phyloP scores from a whole-genome alignment of 2,888 invertebrate genomes.

The Amiota communis region DNA sequence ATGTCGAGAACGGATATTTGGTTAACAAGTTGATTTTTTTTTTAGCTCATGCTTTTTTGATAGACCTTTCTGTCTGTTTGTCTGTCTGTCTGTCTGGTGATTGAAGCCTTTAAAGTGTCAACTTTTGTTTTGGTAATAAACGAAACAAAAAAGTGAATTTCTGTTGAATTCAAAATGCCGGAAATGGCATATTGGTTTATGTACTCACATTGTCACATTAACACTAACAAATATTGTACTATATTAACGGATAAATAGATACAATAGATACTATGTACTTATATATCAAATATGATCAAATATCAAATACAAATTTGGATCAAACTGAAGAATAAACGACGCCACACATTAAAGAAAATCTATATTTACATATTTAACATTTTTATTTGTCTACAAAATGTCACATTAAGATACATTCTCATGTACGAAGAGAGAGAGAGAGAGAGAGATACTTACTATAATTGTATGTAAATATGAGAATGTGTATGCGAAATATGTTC shows the following conservation, averaged over 20 bases:
- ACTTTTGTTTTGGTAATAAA: constrained; percentile 8
- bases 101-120: neutral
- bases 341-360: neutral
- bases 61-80: neutral
- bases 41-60: neutral
- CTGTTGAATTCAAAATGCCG: constrained; percentile 64
- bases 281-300: constrained; percentile 22
- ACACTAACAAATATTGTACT: neutral
- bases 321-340: constrained; percentile 7
- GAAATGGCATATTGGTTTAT: constrained; percentile 60
- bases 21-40: neutral
- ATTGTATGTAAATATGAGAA: neutral
- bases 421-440: too few relatives aligned
- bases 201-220: neutral
- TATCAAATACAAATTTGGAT: constrained; percentile 24
- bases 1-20: constrained; percentile 19
- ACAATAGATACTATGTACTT: neutral
- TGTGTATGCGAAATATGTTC: constrained; percentile 5
- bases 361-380: neutral
- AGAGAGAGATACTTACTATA: constrained; percentile 1
- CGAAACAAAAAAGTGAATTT: constrained; percentile 46
- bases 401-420: neutral
- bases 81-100: neutral
- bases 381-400: neutral
- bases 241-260: neutral